phyloP scores from a whole-genome alignment of 2,113 vertebrate species.

The Phalacrocorax pelagicus region DNA sequence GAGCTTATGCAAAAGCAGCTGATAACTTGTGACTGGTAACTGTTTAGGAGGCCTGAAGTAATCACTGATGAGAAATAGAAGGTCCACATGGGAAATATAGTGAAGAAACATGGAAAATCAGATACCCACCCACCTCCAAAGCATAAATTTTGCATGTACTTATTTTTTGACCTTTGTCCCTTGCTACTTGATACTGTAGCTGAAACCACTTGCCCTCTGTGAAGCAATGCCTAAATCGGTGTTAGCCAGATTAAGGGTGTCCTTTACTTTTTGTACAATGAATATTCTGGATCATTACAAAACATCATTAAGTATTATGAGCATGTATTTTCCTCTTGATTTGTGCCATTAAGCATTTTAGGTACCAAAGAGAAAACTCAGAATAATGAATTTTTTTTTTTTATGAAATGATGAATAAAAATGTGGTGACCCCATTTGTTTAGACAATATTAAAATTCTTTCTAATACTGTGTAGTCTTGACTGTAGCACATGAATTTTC shows the following conservation, averaged over 20 bases:
- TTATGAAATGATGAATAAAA: neutral
- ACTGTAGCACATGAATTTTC: neutral
- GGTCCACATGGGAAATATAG: neutral
- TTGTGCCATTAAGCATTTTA: neutral
- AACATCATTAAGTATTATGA: neutral
- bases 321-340: neutral
- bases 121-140: neutral
- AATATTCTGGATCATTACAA: neutral
- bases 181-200: neutral
- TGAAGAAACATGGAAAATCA: neutral
- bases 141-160: neutral
- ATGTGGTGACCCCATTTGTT: neutral
- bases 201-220: neutral
- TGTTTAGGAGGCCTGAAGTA: neutral
- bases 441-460: neutral
- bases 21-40: neutral
- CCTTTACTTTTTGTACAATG: neutral
- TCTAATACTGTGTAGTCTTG: neutral
- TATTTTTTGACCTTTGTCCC: neutral
- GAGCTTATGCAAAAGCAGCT: neutral
- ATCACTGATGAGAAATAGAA: neutral
- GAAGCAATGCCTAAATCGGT: neutral
- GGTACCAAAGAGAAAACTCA: neutral
- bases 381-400: neutral
- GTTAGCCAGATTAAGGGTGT: neutral